Evolutionary conservation across 2,113 vertebrate genomes (phyloP).

Genomic region (Melanotaenia duboulayi): DNA sequence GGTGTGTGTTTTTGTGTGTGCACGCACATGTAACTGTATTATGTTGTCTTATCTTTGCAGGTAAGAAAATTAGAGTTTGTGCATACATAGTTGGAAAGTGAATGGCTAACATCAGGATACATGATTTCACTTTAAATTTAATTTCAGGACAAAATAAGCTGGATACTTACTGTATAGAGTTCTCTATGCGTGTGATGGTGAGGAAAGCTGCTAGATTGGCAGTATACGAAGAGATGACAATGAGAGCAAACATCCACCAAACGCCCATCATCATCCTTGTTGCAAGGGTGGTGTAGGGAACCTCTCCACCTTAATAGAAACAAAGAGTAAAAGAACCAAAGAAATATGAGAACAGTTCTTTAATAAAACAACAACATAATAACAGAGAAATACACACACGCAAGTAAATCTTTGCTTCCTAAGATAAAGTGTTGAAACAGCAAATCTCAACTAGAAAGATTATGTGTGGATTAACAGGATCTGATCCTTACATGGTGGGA

Average conservation of each 20-base stretch:
- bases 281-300: conserved; percentile 95
- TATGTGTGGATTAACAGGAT: conserved; percentile 46
- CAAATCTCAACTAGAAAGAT: conserved; percentile 35
- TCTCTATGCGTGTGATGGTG: conserved; percentile 97
- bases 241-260: conserved; percentile 98
- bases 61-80: too few relatives aligned
- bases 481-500: conserved; percentile 11
- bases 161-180: conserved; percentile 96
- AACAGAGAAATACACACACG: not conserved
- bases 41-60: too few relatives aligned
- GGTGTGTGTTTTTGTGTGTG: not conserved
- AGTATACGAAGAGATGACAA: conserved; percentile 98
- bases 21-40: not conserved
- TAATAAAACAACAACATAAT: not conserved
- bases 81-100: too few relatives aligned
- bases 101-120: too few relatives aligned
- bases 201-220: conserved; percentile 99
- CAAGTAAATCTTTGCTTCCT: conserved; percentile 1
- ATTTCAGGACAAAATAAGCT: not conserved
- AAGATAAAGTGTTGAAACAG: conserved; percentile 21
- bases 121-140: not conserved
- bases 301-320: conserved; percentile 88
- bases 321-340: not conserved
- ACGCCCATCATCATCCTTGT: conserved; percentile 99
- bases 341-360: not conserved